These are phyloP conservation scores for Sipunculus nudus DNA, from an alignment of 2,888 invertebrate genomes.

Conservation along the genomic window DNA sequence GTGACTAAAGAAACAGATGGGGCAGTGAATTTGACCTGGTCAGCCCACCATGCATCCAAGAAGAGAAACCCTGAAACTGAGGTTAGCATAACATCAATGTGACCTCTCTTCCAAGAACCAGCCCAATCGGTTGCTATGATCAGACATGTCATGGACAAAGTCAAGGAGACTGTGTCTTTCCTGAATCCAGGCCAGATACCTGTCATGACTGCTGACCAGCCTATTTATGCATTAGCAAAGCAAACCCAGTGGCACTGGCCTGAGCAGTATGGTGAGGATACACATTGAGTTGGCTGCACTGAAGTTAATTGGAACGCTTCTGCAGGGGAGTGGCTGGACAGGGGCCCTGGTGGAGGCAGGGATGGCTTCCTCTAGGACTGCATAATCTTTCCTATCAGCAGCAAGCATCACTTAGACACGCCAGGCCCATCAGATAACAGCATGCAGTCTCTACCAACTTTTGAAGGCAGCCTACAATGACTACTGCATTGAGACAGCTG, in stretches of 20 bases:
- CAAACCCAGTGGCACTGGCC: conserved; percentile 51
- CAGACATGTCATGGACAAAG: conserved; percentile 25
- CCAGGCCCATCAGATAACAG: conserved; percentile 35
- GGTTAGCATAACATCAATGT: conserved; percentile 15
- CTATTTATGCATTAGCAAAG: conserved; percentile 49
- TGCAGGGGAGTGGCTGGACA: conserved; percentile 46
- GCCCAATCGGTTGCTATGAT: conserved; percentile 26
- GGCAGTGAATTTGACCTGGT: conserved; percentile 13
- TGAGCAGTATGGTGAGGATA: conserved; percentile 45
- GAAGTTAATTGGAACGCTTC: conserved; percentile 40
- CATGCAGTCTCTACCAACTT: conserved; percentile 32
- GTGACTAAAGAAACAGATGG: conserved; percentile 11
- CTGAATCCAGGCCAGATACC: conserved; percentile 47
- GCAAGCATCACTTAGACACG: conserved; percentile 37
- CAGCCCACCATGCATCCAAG: conserved; percentile 26
- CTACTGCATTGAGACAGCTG: background rate
- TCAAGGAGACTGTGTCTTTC: conserved; percentile 15
- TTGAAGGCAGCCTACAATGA: conserved; percentile 27
- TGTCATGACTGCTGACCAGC: conserved; percentile 48
- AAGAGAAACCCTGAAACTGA: conserved; percentile 4
- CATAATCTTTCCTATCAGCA: conserved; percentile 41
- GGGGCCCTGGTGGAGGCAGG: conserved; percentile 32
- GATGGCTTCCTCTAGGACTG: conserved; percentile 41
- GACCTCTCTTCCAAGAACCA: conserved; percentile 12
- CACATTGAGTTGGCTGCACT: conserved; percentile 52